Evolutionary conservation across 2,113 vertebrate species (phyloP).

Genomic region (Anolis sagrei): DNA sequence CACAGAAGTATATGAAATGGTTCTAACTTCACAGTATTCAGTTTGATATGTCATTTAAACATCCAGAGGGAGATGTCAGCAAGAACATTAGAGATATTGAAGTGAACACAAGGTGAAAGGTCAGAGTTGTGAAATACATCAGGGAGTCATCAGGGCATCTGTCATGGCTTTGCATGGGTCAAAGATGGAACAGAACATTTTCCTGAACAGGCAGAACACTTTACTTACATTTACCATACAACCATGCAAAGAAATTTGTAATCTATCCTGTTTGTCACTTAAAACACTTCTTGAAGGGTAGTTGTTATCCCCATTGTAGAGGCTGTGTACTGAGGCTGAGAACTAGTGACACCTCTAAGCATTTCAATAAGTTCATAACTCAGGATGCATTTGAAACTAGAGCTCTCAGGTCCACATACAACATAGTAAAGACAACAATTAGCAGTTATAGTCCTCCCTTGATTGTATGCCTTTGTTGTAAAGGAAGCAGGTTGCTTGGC

Average conservation of each 20-base stretch:
- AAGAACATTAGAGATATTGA: not conserved
- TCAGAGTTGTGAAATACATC: constrained; percentile 10
- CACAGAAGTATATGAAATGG: not conserved
- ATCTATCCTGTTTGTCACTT: not conserved
- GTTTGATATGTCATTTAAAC: constrained; percentile 25
- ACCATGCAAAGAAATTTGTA: not conserved
- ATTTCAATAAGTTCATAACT: not conserved
- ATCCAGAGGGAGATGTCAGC: constrained; percentile 24
- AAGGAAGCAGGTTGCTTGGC: not conserved
- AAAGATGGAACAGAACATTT: constrained; percentile 4
- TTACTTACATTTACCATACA: not conserved
- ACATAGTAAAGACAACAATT: not conserved
- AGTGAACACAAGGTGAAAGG: constrained; percentile 17
- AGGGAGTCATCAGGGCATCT: not conserved
- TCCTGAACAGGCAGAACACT: constrained; percentile 9
- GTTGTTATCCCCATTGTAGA: not conserved
- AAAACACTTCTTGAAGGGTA: not conserved
- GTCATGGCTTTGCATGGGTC: not conserved
- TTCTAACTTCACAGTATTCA: constrained; percentile 9
- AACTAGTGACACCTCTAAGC: not conserved
- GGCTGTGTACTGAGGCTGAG: not conserved
- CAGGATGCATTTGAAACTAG: not conserved
- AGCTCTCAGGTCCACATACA: not conserved
- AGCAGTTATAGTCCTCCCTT: not conserved
- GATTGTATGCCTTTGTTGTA: not conserved